Evolutionary conservation across 2,888 invertebrate species (phyloP).

Genomic region (Agrochola macilenta): DNA sequence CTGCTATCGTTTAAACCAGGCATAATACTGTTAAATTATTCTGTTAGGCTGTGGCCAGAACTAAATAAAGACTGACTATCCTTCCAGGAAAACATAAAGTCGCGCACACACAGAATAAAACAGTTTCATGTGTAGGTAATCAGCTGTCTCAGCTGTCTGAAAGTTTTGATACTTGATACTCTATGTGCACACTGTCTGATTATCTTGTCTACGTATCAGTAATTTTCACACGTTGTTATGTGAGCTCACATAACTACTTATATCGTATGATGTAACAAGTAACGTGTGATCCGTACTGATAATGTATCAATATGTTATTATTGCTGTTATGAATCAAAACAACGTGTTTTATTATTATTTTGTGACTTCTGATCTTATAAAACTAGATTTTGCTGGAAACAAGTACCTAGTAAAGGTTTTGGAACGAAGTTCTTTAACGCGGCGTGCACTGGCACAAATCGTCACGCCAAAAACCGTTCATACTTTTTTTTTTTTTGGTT

Average conservation of each 20-base stretch:
- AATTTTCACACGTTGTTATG: neutral
- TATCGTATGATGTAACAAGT: slow-evolving; percentile 47
- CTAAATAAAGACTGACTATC: neutral
- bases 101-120: neutral
- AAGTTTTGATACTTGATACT: neutral
- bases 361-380: neutral
- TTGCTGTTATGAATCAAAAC: slow-evolving; percentile 24
- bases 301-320: slow-evolving; percentile 27
- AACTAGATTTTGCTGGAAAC: neutral
- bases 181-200: neutral
- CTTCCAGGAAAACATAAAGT: neutral
- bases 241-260: neutral
- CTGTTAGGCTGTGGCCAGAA: neutral
- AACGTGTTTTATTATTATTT: slow-evolving; percentile 11
- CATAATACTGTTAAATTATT: neutral
- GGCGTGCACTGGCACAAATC: too few relatives aligned
- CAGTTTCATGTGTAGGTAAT: neutral
- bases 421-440: too few relatives aligned
- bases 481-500: too few relatives aligned
- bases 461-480: too few relatives aligned
- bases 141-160: neutral
- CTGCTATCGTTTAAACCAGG: too few relatives aligned
- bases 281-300: slow-evolving; percentile 12
- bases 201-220: neutral
- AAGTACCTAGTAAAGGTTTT: too few relatives aligned